Evolutionary conservation across 1,140 invertebrate species (phyloP), one percentile per base, ranked within the genome.

Genomic region (Tetramorium parvispinum): DNA sequence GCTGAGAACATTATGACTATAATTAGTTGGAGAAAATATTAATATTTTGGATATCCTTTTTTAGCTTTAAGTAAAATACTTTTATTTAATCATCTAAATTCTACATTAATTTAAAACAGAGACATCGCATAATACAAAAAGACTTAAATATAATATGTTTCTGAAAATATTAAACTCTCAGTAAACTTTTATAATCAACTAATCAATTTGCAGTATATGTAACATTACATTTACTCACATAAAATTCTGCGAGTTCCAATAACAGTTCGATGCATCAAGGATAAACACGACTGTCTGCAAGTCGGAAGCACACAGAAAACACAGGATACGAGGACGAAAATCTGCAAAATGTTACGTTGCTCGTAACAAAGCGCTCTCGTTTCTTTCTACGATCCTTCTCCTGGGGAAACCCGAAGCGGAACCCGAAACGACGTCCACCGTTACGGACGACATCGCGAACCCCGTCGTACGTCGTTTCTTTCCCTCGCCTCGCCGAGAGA

Each of bases 401-500:
- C 18, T 18, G 79, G 40, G 79, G 79, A 83, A 83, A 83, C 43
- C 53, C 66, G 79, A 71, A 73, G 79, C 66, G 66, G 51, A 82
- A 82, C 79, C 79, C 79, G 51, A 82, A 82, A 82, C 66, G 79
- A 75, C 79, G 68, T 75, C 68, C 79, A 75, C 68, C 66, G 79
- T 83, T 83, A 83, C 43, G 21, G 79, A 32, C 68, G 68, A 57
- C 71, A 57, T 86, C 59, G 27, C 59, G 32, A 24, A 27, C 70
- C 40, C n/a, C 37, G 61, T 57, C 73, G 61, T 79, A 51, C 46
- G 61, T 79, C 68, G 79, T 83, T 83, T 83, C 73, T 85, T 85
- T 81, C 40, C 46, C 57, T 61, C 37, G 73, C 40, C 55, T 49
- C 61, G 57, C n/a, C 32, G 61, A 21, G 63, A 86, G 85, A 68